Percentiles rank a stretch among this genome's conserved stretches.
These are phyloP conservation scores for Centropus unirufus DNA, from an alignment of 2,113 vertebrate genomes.

Conservation along the genomic window DNA sequence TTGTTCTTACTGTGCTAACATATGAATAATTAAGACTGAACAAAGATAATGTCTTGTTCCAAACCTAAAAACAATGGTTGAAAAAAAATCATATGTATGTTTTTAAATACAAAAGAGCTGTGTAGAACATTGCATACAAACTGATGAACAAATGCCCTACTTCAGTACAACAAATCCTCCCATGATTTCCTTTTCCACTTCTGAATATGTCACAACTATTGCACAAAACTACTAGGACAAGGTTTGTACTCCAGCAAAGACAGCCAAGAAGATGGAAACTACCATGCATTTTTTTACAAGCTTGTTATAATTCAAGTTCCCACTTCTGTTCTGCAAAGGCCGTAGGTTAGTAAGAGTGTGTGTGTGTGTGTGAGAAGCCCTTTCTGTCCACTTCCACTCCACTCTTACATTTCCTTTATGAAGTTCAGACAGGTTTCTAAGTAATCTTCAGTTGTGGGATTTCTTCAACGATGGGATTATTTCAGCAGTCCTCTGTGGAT, in stretches of 20 bases:
- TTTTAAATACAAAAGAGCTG: neutral
- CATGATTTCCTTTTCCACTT: neutral
- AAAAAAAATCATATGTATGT: neutral
- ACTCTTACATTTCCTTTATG: neutral
- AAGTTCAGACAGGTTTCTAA: neutral
- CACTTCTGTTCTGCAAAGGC: neutral
- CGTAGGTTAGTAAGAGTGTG: accelerated
- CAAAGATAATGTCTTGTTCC: neutral
- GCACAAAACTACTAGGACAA: neutral
- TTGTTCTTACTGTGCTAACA: neutral
- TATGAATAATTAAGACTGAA: neutral
- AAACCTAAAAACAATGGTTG: neutral
- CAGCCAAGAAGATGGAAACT: neutral
- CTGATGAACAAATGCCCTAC: neutral
- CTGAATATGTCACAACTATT: neutral
- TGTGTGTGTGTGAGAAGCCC: neutral
- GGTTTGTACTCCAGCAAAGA: neutral
- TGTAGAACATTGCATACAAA: neutral
- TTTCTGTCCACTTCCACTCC: neutral
- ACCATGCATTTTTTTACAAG: neutral
- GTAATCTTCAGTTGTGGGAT: neutral
- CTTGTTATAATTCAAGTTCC: neutral
- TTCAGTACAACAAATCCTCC: neutral
- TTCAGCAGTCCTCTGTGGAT: neutral
- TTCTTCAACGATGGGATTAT: neutral